Base-by-base conservation (phyloP, 2,113 vertebrate genomes). In the Microtus richardsoni region DNA sequence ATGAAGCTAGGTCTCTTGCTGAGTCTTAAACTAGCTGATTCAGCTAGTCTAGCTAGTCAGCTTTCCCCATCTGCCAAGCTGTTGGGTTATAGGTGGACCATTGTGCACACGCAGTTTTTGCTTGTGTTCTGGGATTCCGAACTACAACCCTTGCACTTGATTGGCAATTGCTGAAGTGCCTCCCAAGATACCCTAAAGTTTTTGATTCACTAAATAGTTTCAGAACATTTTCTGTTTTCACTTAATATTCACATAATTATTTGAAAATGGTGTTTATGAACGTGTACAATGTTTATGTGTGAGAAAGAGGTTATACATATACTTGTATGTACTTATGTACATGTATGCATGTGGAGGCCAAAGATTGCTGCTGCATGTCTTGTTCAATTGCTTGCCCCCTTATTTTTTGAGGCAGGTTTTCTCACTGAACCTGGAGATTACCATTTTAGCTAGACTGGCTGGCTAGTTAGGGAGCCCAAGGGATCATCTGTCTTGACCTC, bases 181-280 rank as follows among this genome's bases (percentile, higher is more conserved):
- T 47, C 58, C 26, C 41, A 2, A 5, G 39, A 12, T 28, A 2
- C 4, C 8, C n/a, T 33, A 66, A 66, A 66, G 11, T n/a, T 52
- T 85, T 89, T 71, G 58, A 75, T 82, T 95, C n/a, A 54, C 62
- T 75, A 47, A 26, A 80, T 28, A 83, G 41, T 90, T 88, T 88
- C 54, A 66, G 78, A 68, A 74, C 11, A 22, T 39, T 92, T 86
- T 49, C 21, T 73, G 14, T 73, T 89, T 71, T 93, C 52, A 58
- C 24, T 41, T 64, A 62, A 21, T 84, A 28, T 47, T 60, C 70
- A 41, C 54, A 6, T 85, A 80, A 49, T 87, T 89, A 19, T 64
- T 85, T 79, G 10, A 54, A 54, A 68, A 21, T 62, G 54, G n/a
- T 26, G 26, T 41, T 83, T 83, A n/a, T 83, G 36, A 60, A 5